These are phyloP conservation scores for Acanthochromis polyacanthus DNA, from an alignment of 2,113 vertebrate genomes.

Conservation along the genomic window DNA sequence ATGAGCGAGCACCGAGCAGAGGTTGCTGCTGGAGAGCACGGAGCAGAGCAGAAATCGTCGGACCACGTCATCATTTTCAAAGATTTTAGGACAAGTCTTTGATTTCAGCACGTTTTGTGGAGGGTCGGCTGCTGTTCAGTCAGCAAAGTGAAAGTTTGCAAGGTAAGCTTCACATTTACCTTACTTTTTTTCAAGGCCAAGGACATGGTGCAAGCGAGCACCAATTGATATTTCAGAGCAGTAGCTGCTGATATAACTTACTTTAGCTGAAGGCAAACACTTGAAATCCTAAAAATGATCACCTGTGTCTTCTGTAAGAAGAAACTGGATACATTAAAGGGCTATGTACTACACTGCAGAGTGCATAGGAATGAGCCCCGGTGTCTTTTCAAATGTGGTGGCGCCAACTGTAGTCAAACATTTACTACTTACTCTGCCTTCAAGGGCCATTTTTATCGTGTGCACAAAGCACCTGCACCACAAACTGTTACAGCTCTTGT, in stretches of 20 bases:
- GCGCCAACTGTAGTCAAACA: slow-evolving; percentile 5
- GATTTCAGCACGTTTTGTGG: too few species aligned
- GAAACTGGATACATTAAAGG: slow-evolving; percentile 12
- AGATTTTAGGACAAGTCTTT: too few species aligned
- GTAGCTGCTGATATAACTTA: too few species aligned
- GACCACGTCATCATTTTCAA: too few species aligned
- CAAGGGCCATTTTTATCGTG: slow-evolving; percentile 9
- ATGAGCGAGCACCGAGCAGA: too few species aligned
- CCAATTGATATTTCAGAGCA: too few species aligned
- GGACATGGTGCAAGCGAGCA: too few species aligned
- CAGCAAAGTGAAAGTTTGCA: too few species aligned
- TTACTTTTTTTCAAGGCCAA: too few species aligned
- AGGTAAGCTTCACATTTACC: too few species aligned
- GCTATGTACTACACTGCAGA: slow-evolving; percentile 55
- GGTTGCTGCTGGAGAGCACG: neutral
- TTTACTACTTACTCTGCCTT: slow-evolving; percentile 1
- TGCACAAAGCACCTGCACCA: slow-evolving; percentile 23
- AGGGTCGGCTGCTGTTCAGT: too few species aligned
- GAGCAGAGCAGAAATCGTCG: too few species aligned
- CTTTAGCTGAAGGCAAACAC: neutral
- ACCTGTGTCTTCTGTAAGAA: slow-evolving; percentile 40
- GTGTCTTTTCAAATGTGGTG: slow-evolving; percentile 55
- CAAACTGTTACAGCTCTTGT: slow-evolving; percentile 14
- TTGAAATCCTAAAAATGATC: slow-evolving; percentile 5
- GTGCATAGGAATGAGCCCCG: slow-evolving; percentile 47